Conservation (phyloP, 2,888 invertebrate species). For the Cryptus armator region DNA sequence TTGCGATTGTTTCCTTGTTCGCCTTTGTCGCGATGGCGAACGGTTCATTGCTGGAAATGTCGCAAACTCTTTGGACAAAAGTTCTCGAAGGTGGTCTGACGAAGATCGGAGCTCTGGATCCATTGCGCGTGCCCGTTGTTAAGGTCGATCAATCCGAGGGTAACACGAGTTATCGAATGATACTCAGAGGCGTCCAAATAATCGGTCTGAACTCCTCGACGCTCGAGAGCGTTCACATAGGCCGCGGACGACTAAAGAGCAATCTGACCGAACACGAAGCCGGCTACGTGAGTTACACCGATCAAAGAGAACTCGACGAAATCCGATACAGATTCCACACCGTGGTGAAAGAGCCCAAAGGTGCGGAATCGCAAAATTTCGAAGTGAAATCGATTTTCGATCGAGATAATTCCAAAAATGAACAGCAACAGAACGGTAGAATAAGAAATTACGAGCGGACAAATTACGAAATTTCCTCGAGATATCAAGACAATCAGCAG, state of each 20-base stretch:
- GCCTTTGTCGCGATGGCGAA: constrained; percentile 43
- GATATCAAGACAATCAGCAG: neutral
- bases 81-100: constrained; percentile 78
- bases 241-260: constrained; percentile 78
- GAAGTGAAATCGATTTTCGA: constrained; percentile 53
- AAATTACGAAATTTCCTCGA: constrained; percentile 7
- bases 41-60: constrained; percentile 79
- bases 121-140: constrained; percentile 80
- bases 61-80: constrained; percentile 80
- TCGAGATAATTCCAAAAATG: constrained; percentile 25
- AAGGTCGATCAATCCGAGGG: constrained; percentile 86
- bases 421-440: constrained; percentile 21
- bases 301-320: constrained; percentile 79
- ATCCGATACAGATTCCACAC: constrained; percentile 82
- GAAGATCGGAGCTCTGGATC: constrained; percentile 79
- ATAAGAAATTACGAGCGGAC: neutral
- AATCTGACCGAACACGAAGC: constrained; percentile 81
- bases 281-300: constrained; percentile 82
- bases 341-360: constrained; percentile 77
- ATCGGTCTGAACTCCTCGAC: constrained; percentile 79
- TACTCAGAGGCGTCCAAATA: constrained; percentile 79
- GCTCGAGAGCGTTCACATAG: constrained; percentile 81
- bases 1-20: constrained; percentile 33
- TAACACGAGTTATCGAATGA: constrained; percentile 80
- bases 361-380: constrained; percentile 57